phyloP scores from a whole-genome alignment of 2,113 vertebrate genomes.

The Balaenoptera acutorostrata region DNA sequence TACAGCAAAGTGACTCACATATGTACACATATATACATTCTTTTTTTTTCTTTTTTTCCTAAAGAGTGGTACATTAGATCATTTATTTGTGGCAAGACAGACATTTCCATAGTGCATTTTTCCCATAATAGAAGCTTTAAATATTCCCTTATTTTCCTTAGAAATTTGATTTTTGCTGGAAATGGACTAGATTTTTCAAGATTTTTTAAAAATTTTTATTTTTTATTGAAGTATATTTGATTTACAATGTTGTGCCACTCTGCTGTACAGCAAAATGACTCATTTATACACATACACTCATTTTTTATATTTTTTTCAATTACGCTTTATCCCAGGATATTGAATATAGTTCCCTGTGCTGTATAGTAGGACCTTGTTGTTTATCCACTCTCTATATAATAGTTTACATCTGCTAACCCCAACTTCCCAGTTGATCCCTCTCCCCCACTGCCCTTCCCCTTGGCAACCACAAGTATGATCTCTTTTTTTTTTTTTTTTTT shows the following conservation, averaged over 20 bases:
- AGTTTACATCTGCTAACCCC: neutral
- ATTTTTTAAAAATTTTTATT: neutral
- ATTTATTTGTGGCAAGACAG: slow-evolving; percentile 70
- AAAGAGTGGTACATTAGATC: slow-evolving; percentile 67
- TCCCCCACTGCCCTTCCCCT: neutral
- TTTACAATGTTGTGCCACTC: neutral
- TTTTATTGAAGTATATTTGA: neutral
- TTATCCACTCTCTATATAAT: neutral
- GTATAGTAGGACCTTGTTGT: neutral
- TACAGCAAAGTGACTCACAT: too few species aligned
- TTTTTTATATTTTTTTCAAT: neutral
- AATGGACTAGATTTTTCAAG: slow-evolving; percentile 30
- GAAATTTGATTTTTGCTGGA: slow-evolving; percentile 70
- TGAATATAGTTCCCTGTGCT: neutral
- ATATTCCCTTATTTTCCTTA: slow-evolving; percentile 68
- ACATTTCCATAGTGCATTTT: slow-evolving; percentile 71
- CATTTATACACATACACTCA: neutral
- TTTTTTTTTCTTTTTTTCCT: neutral
- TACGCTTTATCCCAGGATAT: neutral
- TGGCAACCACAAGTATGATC: neutral
- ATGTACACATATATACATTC: too few species aligned
- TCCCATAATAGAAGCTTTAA: slow-evolving; percentile 72
- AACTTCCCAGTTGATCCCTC: neutral
- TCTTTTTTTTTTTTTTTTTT: too few species aligned
- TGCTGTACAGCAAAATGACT: neutral